These are phyloP conservation scores for Oxyteleia sp. DNA, from an alignment of 2,888 invertebrate genomes.

Conservation along the genomic window DNA sequence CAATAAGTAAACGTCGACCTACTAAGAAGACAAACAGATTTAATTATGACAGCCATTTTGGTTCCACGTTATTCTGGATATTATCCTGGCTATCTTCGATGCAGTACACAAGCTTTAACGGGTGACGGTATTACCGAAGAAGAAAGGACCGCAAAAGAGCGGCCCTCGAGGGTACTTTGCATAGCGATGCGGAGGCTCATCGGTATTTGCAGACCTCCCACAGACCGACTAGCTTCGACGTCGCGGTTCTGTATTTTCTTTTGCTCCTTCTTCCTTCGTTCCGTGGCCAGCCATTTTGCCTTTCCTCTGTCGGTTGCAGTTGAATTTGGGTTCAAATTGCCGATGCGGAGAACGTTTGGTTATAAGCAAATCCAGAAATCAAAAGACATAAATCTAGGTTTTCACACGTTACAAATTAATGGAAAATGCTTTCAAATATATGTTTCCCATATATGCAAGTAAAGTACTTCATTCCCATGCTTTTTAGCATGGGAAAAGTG, in stretches of 20 bases:
- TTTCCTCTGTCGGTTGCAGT: conserved; percentile 52
- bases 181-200: conserved; percentile 81
- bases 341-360: conserved; percentile 2
- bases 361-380: conserved; percentile 29
- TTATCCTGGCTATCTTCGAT: conserved; percentile 56
- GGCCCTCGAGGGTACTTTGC: conserved; percentile 82
- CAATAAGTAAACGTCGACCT: background rate
- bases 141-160: conserved; percentile 77
- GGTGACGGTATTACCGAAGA: conserved; percentile 76
- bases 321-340: conserved; percentile 60
- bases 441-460: too few species aligned
- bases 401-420: background rate
- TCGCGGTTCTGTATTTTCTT: conserved; percentile 73
- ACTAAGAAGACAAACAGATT: background rate
- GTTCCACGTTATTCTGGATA: conserved; percentile 26
- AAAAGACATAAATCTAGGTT: conserved; percentile 6
- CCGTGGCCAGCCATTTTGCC: conserved; percentile 36
- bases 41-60: conserved; percentile 1
- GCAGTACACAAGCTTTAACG: conserved; percentile 55
- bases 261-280: conserved; percentile 62
- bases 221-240: conserved; percentile 78
- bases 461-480: too few species aligned
- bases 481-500: too few species aligned
- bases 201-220: conserved; percentile 82
- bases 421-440: too few species aligned